Conservation (phyloP, 2,113 vertebrate genomes). For the Leptosomus discolor region DNA sequence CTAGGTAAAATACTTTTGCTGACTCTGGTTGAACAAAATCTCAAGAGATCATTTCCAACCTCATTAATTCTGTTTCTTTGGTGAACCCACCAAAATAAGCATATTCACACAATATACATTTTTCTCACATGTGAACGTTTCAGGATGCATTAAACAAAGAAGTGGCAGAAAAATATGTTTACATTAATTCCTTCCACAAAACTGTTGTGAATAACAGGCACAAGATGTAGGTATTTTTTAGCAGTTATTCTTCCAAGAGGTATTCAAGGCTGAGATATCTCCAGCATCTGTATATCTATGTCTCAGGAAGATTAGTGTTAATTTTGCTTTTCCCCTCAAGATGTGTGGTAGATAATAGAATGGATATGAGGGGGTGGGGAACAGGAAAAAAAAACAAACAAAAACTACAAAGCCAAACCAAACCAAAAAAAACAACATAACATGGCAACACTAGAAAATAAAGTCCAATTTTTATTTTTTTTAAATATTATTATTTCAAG, state of each 20-base stretch:
- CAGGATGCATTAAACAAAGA: neutral
- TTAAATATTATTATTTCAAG: neutral
- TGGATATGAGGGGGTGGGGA: neutral
- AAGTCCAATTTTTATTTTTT: neutral
- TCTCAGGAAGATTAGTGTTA: neutral
- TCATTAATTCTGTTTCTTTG: neutral
- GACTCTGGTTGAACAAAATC: neutral
- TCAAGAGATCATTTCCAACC: neutral
- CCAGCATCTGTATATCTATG: neutral
- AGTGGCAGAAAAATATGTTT: neutral
- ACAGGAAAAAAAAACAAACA: neutral
- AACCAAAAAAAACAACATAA: neutral
- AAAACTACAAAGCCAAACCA: too few species aligned
- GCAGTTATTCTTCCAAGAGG: neutral
- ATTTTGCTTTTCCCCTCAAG: neutral
- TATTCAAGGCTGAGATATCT: neutral
- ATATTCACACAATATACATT: neutral
- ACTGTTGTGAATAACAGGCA: neutral
- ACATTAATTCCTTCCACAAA: neutral
- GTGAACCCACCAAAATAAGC: neutral
- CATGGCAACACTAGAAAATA: neutral
- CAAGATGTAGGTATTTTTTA: neutral
- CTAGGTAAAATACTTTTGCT: neutral
- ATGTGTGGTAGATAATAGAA: neutral
- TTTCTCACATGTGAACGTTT: neutral